Evolutionary conservation across 2,888 invertebrate species (phyloP).

Genomic region (Mesopsocus fuscifrons): DNA sequence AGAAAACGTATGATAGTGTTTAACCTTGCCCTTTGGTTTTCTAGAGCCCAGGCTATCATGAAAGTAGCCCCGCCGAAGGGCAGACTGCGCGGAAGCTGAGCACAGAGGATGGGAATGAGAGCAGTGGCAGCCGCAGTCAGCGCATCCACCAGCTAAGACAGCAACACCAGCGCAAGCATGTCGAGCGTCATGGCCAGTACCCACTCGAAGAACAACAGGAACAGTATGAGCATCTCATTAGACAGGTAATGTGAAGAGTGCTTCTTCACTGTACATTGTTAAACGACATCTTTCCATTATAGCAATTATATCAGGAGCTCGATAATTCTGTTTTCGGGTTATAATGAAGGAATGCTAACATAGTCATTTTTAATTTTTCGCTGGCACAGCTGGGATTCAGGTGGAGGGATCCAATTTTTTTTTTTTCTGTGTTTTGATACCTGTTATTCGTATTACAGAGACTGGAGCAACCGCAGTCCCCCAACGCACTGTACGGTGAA

Average conservation of each 20-base stretch:
- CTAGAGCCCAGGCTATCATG: no score
- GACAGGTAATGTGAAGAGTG: constrained; percentile 24
- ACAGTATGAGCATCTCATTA: constrained; percentile 26
- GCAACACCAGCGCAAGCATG: constrained; percentile 35
- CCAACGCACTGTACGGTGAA: constrained; percentile 4
- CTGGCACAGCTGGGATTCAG: no score
- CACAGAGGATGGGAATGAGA: neutral
- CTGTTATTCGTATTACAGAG: constrained; percentile 17
- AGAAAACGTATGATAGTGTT: no score
- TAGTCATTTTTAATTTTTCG: no score
- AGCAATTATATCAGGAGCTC: no score
- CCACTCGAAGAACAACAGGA: constrained; percentile 33
- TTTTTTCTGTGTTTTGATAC: no score
- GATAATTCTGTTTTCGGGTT: no score
- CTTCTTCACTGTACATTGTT: no score
- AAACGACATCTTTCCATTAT: no score
- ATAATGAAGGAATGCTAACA: no score
- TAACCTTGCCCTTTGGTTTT: no score
- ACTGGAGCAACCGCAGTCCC: constrained; percentile 18
- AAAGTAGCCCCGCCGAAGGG: neutral
- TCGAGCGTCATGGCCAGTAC: constrained; percentile 36
- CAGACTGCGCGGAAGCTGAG: neutral
- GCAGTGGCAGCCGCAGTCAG: constrained; percentile 20
- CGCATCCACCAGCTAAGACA: constrained; percentile 30
- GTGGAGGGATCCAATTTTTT: no score